A percentile compares a stretch with the other conserved stretches of the same genome.
Conservation (phyloP, 1,140 invertebrate genomes). For the Drosophila seguyi region DNA sequence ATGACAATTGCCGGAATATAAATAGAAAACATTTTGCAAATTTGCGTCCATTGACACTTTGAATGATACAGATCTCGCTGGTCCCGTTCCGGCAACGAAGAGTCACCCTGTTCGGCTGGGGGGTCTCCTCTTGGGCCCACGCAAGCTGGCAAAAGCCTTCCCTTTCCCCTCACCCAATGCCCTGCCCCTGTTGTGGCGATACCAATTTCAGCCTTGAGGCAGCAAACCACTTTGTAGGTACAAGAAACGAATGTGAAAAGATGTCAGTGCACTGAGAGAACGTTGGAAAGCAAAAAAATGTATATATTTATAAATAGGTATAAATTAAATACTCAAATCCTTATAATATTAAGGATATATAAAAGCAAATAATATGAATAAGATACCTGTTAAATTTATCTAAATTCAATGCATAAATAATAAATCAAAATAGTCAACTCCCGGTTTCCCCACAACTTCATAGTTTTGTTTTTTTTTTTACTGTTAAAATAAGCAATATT, state of each 20-base stretch:
- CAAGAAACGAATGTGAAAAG: slow-evolving; percentile 41
- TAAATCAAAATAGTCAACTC: neutral
- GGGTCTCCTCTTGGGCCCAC: slow-evolving; percentile 34
- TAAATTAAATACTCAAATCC: neutral
- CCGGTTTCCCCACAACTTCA: no score
- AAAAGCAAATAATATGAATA: neutral
- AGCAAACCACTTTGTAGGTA: slow-evolving; percentile 57
- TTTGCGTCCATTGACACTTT: slow-evolving; percentile 52
- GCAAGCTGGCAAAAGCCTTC: neutral
- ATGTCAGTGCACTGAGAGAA: slow-evolving; percentile 33
- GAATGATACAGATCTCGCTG: slow-evolving; percentile 32
- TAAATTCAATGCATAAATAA: neutral
- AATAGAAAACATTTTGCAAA: slow-evolving; percentile 43
- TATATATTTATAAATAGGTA: no score
- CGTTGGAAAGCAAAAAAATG: fast-evolving
- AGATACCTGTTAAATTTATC: neutral
- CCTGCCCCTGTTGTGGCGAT: neutral
- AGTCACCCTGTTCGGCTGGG: slow-evolving; percentile 27
- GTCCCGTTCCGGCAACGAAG: slow-evolving; percentile 9
- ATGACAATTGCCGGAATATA: slow-evolving; percentile 34
- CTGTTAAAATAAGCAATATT: slow-evolving; percentile 55
- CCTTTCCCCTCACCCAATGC: neutral
- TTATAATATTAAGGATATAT: neutral
- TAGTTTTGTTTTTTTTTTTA: neutral
- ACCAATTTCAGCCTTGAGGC: slow-evolving; percentile 51